phyloP scores from a whole-genome alignment of 1,140 invertebrate species.

The Episyrphus balteatus region DNA sequence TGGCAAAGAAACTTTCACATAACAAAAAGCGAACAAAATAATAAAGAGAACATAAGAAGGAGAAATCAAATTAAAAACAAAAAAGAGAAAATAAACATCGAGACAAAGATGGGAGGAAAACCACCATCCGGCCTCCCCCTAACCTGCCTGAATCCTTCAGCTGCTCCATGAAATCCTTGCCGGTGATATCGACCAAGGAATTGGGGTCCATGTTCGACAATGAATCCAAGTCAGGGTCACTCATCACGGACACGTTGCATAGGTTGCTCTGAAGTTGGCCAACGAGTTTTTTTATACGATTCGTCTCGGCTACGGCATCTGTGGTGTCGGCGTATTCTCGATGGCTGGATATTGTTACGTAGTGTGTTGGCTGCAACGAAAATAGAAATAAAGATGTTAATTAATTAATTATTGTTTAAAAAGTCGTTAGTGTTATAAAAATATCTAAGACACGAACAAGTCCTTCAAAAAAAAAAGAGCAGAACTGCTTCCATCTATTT shows the following conservation, averaged over 20 bases:
- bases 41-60: too few species aligned
- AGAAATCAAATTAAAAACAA: too few species aligned
- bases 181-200: slow-evolving; percentile 65
- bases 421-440: not conserved
- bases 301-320: slow-evolving; percentile 49
- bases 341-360: slow-evolving; percentile 37
- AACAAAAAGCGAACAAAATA: too few species aligned
- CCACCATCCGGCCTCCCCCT: slow-evolving; percentile 3
- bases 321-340: slow-evolving; percentile 54
- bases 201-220: slow-evolving; percentile 78
- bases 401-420: not conserved
- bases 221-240: slow-evolving; percentile 65
- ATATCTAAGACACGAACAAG: too few species aligned
- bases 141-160: slow-evolving; percentile 72
- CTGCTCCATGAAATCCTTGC: slow-evolving; percentile 69
- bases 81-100: too few species aligned
- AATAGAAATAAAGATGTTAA: not conserved
- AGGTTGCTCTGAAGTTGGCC: slow-evolving; percentile 64
- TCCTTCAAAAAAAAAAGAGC: too few species aligned
- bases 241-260: slow-evolving; percentile 67
- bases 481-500: too few species aligned
- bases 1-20: too few species aligned
- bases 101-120: too few species aligned
- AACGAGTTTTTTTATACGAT: slow-evolving; percentile 50
- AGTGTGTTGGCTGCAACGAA: slow-evolving; percentile 32